Conservation (phyloP, 2,888 invertebrate genomes). For the Therioaphis trifolii region DNA sequence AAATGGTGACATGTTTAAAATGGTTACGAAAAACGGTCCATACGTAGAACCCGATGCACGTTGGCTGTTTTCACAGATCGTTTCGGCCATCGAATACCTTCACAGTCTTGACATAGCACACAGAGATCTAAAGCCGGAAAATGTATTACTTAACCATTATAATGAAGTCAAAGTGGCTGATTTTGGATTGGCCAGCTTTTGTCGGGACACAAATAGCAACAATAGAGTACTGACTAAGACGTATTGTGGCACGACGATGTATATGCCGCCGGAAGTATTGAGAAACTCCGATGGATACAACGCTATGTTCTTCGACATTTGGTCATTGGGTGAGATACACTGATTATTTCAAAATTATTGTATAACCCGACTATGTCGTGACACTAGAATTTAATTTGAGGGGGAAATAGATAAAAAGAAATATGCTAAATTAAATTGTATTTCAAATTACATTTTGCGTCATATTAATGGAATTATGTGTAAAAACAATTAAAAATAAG, state of each 20-base stretch:
- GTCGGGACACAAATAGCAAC: constrained; percentile 69
- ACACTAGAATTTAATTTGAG: too few relatives aligned
- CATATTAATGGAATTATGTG: too few relatives aligned
- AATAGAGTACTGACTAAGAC: constrained; percentile 72
- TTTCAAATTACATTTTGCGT: too few relatives aligned
- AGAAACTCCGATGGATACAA: constrained; percentile 13
- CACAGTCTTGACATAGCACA: constrained; percentile 50
- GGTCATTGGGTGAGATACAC: constrained; percentile 48
- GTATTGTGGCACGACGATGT: constrained; percentile 77
- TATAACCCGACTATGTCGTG: too few relatives aligned
- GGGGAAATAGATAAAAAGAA: too few relatives aligned
- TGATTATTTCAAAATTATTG: neutral
- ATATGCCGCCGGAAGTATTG: constrained; percentile 77
- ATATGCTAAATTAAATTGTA: too few relatives aligned
- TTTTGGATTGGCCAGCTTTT: constrained; percentile 75
- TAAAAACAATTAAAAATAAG: too few relatives aligned
- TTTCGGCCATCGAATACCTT: constrained; percentile 67
- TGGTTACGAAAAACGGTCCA: constrained; percentile 20
- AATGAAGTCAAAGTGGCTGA: constrained; percentile 74
- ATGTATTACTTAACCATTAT: constrained; percentile 70
- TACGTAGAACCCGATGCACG: constrained; percentile 35
- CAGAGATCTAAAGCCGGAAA: constrained; percentile 50
- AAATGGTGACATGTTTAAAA: constrained; percentile 26
- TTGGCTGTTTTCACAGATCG: constrained; percentile 33
- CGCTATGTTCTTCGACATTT: constrained; percentile 46